Conservation (phyloP, 2,113 vertebrate genomes). For the Actenoides lindsayi region DNA sequence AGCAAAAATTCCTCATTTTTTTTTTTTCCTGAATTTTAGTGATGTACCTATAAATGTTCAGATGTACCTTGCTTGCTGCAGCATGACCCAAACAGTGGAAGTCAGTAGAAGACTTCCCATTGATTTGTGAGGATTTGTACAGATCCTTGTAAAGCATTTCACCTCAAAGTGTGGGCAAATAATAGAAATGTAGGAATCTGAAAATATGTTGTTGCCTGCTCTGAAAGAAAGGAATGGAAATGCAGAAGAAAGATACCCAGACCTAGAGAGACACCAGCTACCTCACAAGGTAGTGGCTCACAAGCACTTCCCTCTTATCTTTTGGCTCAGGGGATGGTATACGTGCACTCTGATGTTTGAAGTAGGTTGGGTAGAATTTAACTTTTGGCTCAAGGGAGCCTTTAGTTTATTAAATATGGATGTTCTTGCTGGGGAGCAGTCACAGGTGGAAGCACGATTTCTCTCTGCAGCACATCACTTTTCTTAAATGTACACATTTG, state of each 20-base stretch:
- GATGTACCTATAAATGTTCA: background rate
- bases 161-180: background rate
- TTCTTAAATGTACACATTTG: background rate
- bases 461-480: background rate
- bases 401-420: constrained; percentile 51
- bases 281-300: rapidly evolving
- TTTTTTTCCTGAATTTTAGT: background rate
- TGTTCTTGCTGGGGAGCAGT: background rate
- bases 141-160: background rate
- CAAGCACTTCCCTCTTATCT: background rate
- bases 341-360: background rate
- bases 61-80: background rate
- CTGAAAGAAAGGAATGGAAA: background rate
- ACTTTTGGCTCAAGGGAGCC: background rate
- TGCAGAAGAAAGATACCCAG: background rate
- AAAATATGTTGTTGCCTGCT: background rate
- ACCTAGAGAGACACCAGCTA: background rate
- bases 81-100: background rate
- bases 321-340: background rate
- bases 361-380: constrained; percentile 4
- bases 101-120: background rate
- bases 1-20: background rate
- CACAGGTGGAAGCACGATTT: background rate
- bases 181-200: background rate
- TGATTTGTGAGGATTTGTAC: background rate